Evolutionary conservation across 2,113 vertebrate species (phyloP).

Genomic region (Mesitornis unicolor): DNA sequence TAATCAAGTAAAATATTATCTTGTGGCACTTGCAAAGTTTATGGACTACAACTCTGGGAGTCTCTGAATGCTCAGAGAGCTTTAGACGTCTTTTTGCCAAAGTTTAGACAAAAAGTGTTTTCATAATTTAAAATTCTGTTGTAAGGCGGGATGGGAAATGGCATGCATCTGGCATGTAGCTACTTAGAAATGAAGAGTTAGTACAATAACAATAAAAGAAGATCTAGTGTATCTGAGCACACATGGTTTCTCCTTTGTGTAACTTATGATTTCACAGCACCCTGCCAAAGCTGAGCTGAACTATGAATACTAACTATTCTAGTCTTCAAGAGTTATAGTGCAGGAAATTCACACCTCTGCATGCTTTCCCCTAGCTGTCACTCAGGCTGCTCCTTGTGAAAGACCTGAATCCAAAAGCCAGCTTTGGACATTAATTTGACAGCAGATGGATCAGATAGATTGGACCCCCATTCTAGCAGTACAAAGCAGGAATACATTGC

Average conservation of each 20-base stretch:
- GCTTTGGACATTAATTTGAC: constrained; percentile 54
- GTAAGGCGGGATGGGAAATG: background rate
- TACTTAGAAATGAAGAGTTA: constrained; percentile 48
- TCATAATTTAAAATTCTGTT: constrained; percentile 8
- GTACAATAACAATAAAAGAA: constrained; percentile 38
- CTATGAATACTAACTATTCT: constrained; percentile 56
- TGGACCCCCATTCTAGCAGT: background rate
- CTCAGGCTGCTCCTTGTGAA: constrained; percentile 23
- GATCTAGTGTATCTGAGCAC: constrained; percentile 16
- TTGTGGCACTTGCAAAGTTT: background rate
- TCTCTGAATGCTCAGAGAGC: background rate
- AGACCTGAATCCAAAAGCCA: constrained; percentile 53
- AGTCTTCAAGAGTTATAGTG: constrained; percentile 28
- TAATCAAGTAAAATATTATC: constrained; percentile 26
- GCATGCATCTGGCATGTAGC: constrained; percentile 8
- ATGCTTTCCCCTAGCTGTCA: constrained; percentile 30
- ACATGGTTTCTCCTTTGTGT: constrained; percentile 23
- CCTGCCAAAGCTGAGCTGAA: constrained; percentile 44
- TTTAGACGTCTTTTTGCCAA: background rate
- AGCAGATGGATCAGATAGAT: constrained; percentile 34
- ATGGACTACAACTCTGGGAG: background rate
- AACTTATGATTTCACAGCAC: constrained; percentile 30
- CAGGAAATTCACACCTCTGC: constrained; percentile 41
- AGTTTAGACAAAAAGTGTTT: background rate
- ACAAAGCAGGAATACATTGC: background rate